Conservation (phyloP, 1,140 invertebrate genomes). For the Lucilia sericata region DNA sequence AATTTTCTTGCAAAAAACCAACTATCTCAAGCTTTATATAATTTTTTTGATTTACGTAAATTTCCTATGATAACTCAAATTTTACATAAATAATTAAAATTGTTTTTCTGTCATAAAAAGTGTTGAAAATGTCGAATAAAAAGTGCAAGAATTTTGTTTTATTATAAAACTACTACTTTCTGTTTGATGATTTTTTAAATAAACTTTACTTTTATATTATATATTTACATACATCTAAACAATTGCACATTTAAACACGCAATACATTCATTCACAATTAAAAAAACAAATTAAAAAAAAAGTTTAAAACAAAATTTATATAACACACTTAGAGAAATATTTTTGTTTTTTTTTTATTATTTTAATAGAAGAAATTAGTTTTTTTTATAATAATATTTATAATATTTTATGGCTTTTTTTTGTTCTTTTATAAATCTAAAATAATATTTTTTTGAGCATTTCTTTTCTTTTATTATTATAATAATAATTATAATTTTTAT, state of each 20-base stretch:
- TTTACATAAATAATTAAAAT: not conserved
- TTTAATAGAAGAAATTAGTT: not conserved
- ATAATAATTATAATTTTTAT: constrained; percentile 48
- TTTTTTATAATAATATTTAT: constrained; percentile 36
- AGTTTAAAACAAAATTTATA: constrained; percentile 1
- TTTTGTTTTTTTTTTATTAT: constrained; percentile 31
- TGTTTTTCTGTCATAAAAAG: not conserved
- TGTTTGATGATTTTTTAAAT: not conserved
- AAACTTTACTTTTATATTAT: not conserved
- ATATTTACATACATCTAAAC: constrained; percentile 41
- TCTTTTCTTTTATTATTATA: constrained; percentile 49
- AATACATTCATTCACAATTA: constrained; percentile 40
- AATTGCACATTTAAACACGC: constrained; percentile 38
- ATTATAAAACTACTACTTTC: not conserved
- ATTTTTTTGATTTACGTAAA: constrained; percentile 48
- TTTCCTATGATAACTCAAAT: not conserved
- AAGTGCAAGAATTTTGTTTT: not conserved
- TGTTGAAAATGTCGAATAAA: not conserved
- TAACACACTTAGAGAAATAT: constrained; percentile 44
- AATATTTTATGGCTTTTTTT: constrained; percentile 41
- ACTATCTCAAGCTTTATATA: constrained; percentile 37
- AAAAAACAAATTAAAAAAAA: constrained; percentile 7
- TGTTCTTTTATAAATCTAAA: constrained; percentile 31
- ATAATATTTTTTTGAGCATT: constrained; percentile 54
- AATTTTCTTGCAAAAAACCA: constrained; percentile 4